phyloP scores from a whole-genome alignment of 2,113 vertebrate species.

The Aegotheles bennettii region DNA sequence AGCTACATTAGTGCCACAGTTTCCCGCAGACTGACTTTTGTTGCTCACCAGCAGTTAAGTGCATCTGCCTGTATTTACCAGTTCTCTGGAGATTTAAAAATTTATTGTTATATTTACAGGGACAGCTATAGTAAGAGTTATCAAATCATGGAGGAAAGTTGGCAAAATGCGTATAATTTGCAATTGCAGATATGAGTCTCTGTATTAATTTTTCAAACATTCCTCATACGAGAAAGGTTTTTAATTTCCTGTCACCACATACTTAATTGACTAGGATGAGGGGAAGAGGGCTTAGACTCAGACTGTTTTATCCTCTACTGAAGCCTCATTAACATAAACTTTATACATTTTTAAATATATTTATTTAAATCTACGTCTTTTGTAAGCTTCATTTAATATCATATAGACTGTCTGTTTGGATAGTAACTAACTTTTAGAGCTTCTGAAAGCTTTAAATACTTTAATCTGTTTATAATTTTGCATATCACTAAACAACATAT shows the following conservation, averaged over 20 bases:
- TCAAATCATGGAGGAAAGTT: constrained; percentile 67
- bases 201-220: constrained; percentile 39
- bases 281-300: neutral
- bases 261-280: neutral
- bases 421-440: neutral
- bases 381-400: neutral
- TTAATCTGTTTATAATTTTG: neutral
- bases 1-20: constrained; percentile 80
- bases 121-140: constrained; percentile 65
- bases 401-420: neutral
- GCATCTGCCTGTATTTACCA: constrained; percentile 77
- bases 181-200: constrained; percentile 5
- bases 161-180: constrained; percentile 65
- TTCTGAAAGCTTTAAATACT: neutral
- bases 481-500: neutral
- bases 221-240: neutral
- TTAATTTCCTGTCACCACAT: neutral
- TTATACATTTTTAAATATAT: neutral
- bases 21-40: constrained; percentile 76
- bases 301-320: neutral
- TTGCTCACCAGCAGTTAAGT: constrained; percentile 81
- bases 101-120: constrained; percentile 79
- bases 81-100: constrained; percentile 78
- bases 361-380: neutral
- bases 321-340: neutral